phyloP scores from a whole-genome alignment of 2,888 invertebrate species.

The Orthonychiurus folsomi region DNA sequence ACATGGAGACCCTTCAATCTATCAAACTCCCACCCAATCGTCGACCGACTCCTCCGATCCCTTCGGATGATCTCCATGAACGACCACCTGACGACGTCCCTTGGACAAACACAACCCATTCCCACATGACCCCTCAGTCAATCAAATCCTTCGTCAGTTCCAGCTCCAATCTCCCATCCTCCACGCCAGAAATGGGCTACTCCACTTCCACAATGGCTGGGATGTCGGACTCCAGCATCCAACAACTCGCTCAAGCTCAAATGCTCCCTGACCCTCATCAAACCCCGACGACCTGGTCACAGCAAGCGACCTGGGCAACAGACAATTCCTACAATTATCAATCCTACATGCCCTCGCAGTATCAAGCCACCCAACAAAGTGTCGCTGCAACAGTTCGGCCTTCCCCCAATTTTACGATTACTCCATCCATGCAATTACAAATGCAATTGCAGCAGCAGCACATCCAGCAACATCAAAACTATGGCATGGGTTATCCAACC shows the following conservation, averaged over 20 bases:
- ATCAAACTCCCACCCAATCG: constrained; percentile 1
- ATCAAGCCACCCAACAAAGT: not conserved
- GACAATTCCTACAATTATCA: not conserved
- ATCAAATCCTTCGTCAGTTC: not conserved
- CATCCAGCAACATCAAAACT: constrained; percentile 9
- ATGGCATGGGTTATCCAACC: not conserved
- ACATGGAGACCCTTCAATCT: not conserved
- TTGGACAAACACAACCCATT: not conserved
- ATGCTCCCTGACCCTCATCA: not conserved
- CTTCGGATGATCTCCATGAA: not conserved
- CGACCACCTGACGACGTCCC: not conserved
- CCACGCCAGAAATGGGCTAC: not conserved
- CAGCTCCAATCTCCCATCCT: not conserved
- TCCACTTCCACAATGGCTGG: not conserved
- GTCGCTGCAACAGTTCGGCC: not conserved
- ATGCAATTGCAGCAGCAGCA: constrained; percentile 20
- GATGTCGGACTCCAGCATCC: not conserved
- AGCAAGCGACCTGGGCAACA: not conserved
- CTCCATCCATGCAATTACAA: constrained; percentile 20
- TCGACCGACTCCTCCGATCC: constrained; percentile 24
- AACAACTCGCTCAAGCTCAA: not conserved
- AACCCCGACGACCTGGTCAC: not conserved
- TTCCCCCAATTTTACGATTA: not conserved
- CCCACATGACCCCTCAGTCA: too few species aligned
- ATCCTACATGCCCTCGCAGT: not conserved